Evolutionary conservation across 2,113 vertebrate genomes (phyloP).

Genomic region (Brienomyrus brachyistius): DNA sequence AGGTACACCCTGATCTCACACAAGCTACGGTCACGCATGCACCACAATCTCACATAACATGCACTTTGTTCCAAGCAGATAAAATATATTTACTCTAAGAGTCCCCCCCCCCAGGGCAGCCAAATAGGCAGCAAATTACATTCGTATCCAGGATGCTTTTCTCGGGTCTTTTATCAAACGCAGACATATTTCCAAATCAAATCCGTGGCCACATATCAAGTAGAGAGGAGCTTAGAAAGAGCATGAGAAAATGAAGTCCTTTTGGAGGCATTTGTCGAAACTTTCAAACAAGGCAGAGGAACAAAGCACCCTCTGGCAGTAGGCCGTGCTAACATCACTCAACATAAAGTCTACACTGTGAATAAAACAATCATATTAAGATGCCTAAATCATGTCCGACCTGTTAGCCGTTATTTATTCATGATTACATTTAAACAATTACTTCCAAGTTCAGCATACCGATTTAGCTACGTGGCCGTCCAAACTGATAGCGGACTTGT

Average conservation of each 20-base stretch:
- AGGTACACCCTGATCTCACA: not conserved
- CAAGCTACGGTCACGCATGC: not conserved
- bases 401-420: not conserved
- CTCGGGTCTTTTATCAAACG: not conserved
- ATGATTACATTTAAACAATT: not conserved
- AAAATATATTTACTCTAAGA: not conserved
- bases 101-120: not conserved
- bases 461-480: not conserved
- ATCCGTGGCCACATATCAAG: not conserved
- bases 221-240: not conserved
- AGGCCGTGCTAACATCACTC: not conserved
- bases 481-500: not conserved
- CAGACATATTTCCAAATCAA: not conserved
- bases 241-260: not conserved
- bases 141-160: not conserved
- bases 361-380: not conserved
- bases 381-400: not conserved
- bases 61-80: conserved; percentile 1
- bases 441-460: not conserved
- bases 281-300: not conserved
- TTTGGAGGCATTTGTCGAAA: not conserved
- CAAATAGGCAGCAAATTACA: not conserved
- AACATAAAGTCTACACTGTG: not conserved
- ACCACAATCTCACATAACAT: conserved; percentile 4
- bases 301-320: not conserved